These are phyloP conservation scores for Atopsyche davidsoni DNA, from an alignment of 1,140 invertebrate species.

Conservation along the genomic window DNA sequence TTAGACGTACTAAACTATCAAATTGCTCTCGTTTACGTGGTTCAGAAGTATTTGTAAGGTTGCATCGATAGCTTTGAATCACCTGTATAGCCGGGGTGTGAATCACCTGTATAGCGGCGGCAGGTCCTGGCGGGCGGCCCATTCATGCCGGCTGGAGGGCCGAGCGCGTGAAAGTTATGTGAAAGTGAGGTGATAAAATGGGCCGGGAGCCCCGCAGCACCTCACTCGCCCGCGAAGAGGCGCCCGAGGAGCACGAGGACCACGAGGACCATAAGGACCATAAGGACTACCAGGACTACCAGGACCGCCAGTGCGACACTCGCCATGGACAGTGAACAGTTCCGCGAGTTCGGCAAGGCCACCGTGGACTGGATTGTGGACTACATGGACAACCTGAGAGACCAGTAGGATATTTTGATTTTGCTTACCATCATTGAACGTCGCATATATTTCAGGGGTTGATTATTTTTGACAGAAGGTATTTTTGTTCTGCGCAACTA, in stretches of 20 bases:
- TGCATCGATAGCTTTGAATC: too few relatives aligned
- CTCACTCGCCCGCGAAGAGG: conserved; percentile 13
- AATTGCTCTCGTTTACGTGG: too few relatives aligned
- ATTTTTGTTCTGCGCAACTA: too few relatives aligned
- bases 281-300: neutral
- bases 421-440: too few relatives aligned
- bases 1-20: too few relatives aligned
- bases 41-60: too few relatives aligned
- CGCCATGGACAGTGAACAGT: conserved; percentile 63
- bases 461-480: neutral
- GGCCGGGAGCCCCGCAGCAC: conserved; percentile 2
- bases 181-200: conserved; percentile 19
- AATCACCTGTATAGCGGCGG: too few relatives aligned
- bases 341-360: conserved; percentile 67
- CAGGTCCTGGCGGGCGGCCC: too few relatives aligned
- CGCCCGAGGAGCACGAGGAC: conserved; percentile 4
- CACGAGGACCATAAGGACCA: neutral
- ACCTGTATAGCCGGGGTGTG: too few relatives aligned
- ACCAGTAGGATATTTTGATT: too few relatives aligned
- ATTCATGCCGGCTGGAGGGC: neutral
- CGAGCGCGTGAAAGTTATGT: conserved; percentile 18
- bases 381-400: conserved; percentile 69
- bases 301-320: neutral
- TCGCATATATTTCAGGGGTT: neutral
- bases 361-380: conserved; percentile 72